Evolutionary conservation across 2,888 invertebrate species (phyloP), one percentile per base, ranked within the genome.

Genomic region (Ametastegia equiseti): DNA sequence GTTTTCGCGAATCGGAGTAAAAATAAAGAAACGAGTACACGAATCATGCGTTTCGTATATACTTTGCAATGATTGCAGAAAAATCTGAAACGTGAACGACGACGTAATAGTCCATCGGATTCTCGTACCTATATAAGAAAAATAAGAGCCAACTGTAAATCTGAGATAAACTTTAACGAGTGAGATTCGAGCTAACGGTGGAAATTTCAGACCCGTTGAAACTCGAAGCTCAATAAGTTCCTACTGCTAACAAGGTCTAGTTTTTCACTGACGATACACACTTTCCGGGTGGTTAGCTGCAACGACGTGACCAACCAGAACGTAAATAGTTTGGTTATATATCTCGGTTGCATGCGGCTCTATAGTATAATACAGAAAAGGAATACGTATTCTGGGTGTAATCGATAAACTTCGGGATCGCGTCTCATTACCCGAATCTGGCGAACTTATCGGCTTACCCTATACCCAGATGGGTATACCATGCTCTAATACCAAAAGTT

Each of bases 171-270:
- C n/a, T 71, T 71, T 42, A 71, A 71, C 47, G 45, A 71, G 71
- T 42, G 71, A 71, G 71, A 45, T 71, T 47, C 27, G 71, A 71
- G 71, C 30, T 42, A 71, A 71, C 30, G 71, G 65, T 63, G 81
- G 83, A 82, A 86, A 86, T 86, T 81, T 83, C 83, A 80, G 85
- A 86, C 84, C 85, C 85, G 67, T 42, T 80, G 85, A 83, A 87
- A 86, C 85, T 86, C 81, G 78, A 83, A 84, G 42, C 71, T 80
- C 84, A 81, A 84, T 86, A 86, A 86, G 83, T 87, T 88, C 69
- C 79, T 67, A 80, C 71, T 15, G 42, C 71, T 71, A 71, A 71
- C 71, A 71, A 71, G 71, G 71, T 71, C 23, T 36, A 47, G 71
- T 45, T 71, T 71, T 45, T 71, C 47, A 45, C 47, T 47, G 71